Evolutionary conservation across 2,113 vertebrate species (phyloP), one percentile per base, ranked within the genome.

Genomic region (Lampris megalopsis): DNA sequence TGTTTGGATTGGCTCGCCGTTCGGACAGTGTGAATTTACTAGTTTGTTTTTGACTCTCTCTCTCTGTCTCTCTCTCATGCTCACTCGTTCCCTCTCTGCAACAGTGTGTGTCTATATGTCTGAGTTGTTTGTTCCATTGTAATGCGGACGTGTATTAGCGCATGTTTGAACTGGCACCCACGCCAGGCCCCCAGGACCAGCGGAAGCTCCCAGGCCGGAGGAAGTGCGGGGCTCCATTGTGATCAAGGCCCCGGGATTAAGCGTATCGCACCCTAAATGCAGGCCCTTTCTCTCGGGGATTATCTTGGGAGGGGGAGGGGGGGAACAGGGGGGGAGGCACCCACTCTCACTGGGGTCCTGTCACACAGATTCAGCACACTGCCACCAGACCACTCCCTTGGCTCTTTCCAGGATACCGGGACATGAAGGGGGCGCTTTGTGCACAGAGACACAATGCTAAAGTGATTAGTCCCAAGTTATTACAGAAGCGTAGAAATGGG

Each of bases 311-410:
- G 82, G 50, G 36, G 64, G 63, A 77, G 68, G 76, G 24, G 53
- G 76, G 75, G 84, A 88, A 83, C 54, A 38, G 64, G 63, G 79
- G 68, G 76, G 63, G 79, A 66, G 76, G 79, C 60, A 38, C 78
- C 84, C 80, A 67, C 82, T 89, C 85, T 73, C 68, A 70, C 83
- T 83, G 87, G 67, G 82, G 74, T 73, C 76, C 91, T 90, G 92
- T 94, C 94, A 92, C 81, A 89, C 85, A 93, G 84, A 94, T 93
- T 92, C 88, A 89, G 88, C 90, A 91, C 88, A 88, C 80, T 69
- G 54, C 79, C 74, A 77, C 73, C 48, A 77, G 68, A 50, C 77
- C 24, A 53, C 76, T 83, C 82, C 77, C 68, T 68, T 47, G 37
- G 13, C 71, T 68, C 78, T 80, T 4, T 5, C n/a, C 71, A 77